These are phyloP conservation scores for Acanthisitta chloris DNA, from an alignment of 2,113 vertebrate species.

Conservation along the genomic window DNA sequence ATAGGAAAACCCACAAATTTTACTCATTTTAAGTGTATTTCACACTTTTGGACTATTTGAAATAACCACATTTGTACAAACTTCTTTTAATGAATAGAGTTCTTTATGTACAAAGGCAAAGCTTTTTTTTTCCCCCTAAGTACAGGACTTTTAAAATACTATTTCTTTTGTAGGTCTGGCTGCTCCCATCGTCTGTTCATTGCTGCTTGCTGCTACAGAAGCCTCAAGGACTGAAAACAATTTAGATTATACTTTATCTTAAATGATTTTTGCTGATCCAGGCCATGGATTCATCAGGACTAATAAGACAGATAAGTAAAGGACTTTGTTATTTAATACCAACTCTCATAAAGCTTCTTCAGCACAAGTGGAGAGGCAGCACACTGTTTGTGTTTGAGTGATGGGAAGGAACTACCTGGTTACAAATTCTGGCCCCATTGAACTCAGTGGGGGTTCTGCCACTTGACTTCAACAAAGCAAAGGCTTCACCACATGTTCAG, in stretches of 20 bases:
- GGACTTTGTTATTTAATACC: slow-evolving; percentile 4
- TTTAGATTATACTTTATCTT: background rate
- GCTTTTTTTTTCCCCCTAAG: background rate
- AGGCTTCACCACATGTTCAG: background rate
- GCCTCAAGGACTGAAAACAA: background rate
- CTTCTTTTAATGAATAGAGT: slow-evolving; percentile 54
- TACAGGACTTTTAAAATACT: slow-evolving; percentile 32
- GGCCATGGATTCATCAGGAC: background rate
- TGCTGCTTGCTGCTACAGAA: slow-evolving; percentile 53
- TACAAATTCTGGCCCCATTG: background rate
- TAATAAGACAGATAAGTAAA: slow-evolving; percentile 40
- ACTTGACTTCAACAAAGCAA: background rate
- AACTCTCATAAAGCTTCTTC: background rate
- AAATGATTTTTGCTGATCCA: background rate
- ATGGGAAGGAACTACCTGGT: background rate
- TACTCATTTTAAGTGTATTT: slow-evolving; percentile 57
- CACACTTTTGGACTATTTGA: slow-evolving; percentile 49
- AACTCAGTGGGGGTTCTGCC: background rate
- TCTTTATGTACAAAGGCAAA: slow-evolving; percentile 64
- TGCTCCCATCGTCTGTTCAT: slow-evolving; percentile 65
- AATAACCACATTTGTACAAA: slow-evolving; percentile 61
- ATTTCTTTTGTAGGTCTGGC: slow-evolving; percentile 67
- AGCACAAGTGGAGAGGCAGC: background rate
- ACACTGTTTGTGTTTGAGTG: background rate
- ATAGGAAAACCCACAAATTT: slow-evolving; percentile 50